Evolutionary conservation across 2,797 vertebrate species (phyloP).

Genomic region (Lithobates pipiens): DNA sequence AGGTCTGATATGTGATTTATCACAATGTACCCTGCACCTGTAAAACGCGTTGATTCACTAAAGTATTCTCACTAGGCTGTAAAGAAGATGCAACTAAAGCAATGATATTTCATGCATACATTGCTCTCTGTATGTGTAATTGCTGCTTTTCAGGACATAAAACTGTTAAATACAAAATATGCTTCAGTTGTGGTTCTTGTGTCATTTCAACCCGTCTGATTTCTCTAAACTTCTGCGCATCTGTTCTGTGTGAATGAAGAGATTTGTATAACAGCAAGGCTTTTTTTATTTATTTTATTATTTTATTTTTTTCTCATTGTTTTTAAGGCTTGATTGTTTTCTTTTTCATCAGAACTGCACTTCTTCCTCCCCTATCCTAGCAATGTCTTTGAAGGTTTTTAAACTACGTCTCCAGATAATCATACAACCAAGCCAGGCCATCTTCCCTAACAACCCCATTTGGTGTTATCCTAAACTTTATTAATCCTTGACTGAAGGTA

Average conservation of each 20-base stretch:
- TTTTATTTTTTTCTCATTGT: no score
- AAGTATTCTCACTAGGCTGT: neutral
- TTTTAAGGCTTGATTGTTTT: neutral
- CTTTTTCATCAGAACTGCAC: neutral
- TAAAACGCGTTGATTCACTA: neutral
- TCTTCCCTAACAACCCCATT: no score
- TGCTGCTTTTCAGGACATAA: slow-evolving; percentile 33
- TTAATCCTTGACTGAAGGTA: no score
- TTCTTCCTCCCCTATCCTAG: no score
- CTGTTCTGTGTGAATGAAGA: neutral
- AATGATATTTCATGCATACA: slow-evolving; percentile 8
- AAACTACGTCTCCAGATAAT: no score
- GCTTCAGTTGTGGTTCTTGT: neutral
- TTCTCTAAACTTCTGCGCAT: neutral
- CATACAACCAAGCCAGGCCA: no score
- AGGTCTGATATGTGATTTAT: neutral
- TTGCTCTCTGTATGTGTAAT: slow-evolving; percentile 25
- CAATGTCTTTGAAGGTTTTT: no score
- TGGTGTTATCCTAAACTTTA: no score
- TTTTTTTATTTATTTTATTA: neutral
- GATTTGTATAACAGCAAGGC: neutral
- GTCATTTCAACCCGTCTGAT: neutral
- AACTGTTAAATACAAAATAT: slow-evolving; percentile 45
- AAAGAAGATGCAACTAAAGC: slow-evolving; percentile 1
- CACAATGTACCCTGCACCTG: neutral